These are phyloP conservation scores for Solea solea DNA, from an alignment of 2,113 vertebrate species.

Conservation along the genomic window DNA sequence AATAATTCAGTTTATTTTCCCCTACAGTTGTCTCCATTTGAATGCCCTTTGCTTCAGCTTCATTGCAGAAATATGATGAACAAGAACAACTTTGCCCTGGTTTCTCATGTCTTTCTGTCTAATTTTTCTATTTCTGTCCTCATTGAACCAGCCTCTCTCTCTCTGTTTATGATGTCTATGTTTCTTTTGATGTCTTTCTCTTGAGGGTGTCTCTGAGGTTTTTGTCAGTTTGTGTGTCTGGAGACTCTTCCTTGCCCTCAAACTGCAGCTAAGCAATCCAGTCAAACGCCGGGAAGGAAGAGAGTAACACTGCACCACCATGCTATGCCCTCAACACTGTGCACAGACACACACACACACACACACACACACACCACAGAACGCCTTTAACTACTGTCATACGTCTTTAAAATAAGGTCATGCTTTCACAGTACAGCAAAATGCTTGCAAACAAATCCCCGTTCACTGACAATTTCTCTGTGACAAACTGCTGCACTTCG, in stretches of 20 bases:
- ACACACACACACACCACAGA: not conserved
- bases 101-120: slow-evolving; percentile 13
- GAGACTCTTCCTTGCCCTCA: slow-evolving; percentile 29
- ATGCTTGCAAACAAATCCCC: not conserved
- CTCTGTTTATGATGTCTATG: not conserved
- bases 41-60: slow-evolving; percentile 16
- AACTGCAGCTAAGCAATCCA: slow-evolving; percentile 37
- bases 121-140: slow-evolving; percentile 12
- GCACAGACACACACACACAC: too few species aligned
- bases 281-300: slow-evolving; percentile 48
- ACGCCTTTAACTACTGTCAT: slow-evolving; percentile 18
- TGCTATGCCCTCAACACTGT: slow-evolving; percentile 1
- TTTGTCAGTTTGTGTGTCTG: slow-evolving; percentile 28
- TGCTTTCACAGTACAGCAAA: slow-evolving; percentile 41
- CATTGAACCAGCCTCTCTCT: not conserved
- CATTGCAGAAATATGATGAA: slow-evolving; percentile 8
- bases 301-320: slow-evolving; percentile 38
- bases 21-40: slow-evolving; percentile 18
- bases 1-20: slow-evolving; percentile 3
- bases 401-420: slow-evolving; percentile 42
- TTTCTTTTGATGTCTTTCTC: not conserved
- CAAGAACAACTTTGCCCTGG: slow-evolving; percentile 27
- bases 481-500: slow-evolving; percentile 13
- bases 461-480: slow-evolving; percentile 21
- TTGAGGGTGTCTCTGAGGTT: slow-evolving; percentile 10